Percentiles rank a stretch among this genome's conserved stretches.
phyloP scores from a whole-genome alignment of 2,888 invertebrate genomes.

The Eremobia ochroleuca region DNA sequence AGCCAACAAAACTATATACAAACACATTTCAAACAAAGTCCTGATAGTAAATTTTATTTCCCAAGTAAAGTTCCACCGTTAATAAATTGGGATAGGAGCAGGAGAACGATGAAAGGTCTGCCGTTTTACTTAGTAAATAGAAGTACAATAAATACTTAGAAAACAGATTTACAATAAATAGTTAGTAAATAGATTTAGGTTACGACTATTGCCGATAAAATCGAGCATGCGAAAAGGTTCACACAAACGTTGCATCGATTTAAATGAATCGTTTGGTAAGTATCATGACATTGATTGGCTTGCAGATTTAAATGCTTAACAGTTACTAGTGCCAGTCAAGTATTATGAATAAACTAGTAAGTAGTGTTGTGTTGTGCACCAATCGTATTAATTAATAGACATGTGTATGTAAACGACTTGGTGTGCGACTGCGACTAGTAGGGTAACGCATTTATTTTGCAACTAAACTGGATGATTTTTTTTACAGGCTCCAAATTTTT shows the following conservation, averaged over 20 bases:
- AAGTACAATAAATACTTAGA: slow-evolving; percentile 3
- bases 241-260: neutral
- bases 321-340: no score
- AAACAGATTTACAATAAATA: no score
- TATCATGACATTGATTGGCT: no score
- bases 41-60: neutral
- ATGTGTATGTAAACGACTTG: no score
- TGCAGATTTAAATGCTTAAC: no score
- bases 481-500: no score
- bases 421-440: neutral
- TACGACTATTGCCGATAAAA: neutral
- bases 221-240: neutral
- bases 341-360: no score
- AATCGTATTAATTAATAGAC: no score
- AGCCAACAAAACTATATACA: neutral
- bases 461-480: no score
- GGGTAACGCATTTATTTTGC: neutral
- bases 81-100: neutral
- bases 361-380: no score
- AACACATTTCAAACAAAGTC: neutral
- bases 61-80: neutral
- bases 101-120: neutral
- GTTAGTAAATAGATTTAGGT: no score
- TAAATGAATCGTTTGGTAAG: no score
- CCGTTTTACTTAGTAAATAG: neutral